These are phyloP conservation scores for Apaloderma vittatum DNA, from an alignment of 2,113 vertebrate genomes.

Conservation along the genomic window DNA sequence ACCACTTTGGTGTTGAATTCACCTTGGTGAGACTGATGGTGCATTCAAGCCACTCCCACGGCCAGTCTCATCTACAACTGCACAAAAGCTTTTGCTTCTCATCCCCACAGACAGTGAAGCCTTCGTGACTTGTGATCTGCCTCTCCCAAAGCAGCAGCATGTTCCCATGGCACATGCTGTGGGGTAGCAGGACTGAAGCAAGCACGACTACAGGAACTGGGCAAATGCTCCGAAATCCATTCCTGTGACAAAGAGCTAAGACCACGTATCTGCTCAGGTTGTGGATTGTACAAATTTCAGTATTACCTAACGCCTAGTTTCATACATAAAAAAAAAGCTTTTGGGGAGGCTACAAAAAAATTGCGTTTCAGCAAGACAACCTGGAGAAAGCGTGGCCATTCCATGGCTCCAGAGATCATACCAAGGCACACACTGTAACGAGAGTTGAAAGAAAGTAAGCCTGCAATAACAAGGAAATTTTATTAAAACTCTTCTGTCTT, in stretches of 20 bases:
- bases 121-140: accelerated
- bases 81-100: neutral
- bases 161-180: neutral
- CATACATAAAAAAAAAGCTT: neutral
- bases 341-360: neutral
- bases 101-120: neutral
- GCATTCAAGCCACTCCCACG: neutral
- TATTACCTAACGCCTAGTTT: neutral
- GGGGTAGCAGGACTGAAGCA: neutral
- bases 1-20: accelerated
- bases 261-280: neutral
- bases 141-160: neutral
- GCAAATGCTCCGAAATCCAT: neutral
- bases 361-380: neutral
- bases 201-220: neutral
- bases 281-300: accelerated
- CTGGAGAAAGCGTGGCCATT: neutral
- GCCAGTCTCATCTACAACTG: neutral
- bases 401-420: neutral
- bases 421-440: neutral
- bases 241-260: neutral
- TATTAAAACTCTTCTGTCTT: neutral
- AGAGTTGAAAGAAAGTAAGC: neutral
- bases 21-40: neutral
- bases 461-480: neutral